Conservation (phyloP, 2,113 vertebrate genomes). For the Pelecanoides urinatrix region DNA sequence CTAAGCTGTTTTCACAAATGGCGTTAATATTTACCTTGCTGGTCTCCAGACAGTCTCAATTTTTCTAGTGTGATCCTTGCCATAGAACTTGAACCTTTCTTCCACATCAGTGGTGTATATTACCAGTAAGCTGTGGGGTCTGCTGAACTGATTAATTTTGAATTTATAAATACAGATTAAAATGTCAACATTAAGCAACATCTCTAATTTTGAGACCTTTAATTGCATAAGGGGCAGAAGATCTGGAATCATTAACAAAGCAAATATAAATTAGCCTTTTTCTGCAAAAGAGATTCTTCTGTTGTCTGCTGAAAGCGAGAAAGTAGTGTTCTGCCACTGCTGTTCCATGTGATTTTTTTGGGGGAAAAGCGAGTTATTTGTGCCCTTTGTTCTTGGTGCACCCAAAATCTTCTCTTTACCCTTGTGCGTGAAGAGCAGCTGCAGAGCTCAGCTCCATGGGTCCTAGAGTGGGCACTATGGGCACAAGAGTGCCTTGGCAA, state of each 20-base stretch:
- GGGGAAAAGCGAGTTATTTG: neutral
- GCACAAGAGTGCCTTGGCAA: neutral
- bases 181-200: neutral
- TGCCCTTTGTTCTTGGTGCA: neutral
- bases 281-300: neutral
- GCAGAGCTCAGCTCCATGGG: neutral
- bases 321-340: neutral
- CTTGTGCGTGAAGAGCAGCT: neutral
- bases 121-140: neutral
- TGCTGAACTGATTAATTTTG: neutral
- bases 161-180: neutral
- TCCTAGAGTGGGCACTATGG: neutral
- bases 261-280: neutral
- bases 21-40: neutral
- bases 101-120: neutral
- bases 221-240: neutral
- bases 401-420: neutral
- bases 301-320: neutral
- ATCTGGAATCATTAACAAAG: neutral
- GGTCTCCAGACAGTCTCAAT: neutral
- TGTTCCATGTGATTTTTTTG: neutral
- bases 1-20: neutral
- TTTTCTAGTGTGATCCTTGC: neutral
- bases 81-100: neutral
- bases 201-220: neutral